Evolutionary conservation across 1,140 invertebrate species (phyloP).

Genomic region (Zaprionus tsacasi): DNA sequence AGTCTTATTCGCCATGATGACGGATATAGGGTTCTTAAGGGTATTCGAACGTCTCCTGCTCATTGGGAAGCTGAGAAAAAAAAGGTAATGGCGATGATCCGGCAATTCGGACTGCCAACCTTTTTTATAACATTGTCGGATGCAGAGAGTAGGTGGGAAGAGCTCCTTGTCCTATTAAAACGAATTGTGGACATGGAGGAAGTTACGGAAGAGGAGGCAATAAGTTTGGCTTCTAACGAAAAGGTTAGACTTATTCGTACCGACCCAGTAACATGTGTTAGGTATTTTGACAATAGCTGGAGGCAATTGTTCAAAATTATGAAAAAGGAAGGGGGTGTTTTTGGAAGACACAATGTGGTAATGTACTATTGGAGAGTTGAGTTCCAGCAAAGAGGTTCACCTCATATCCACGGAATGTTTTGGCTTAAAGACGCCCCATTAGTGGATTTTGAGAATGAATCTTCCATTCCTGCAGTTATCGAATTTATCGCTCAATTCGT

Average conservation of each 20-base stretch:
- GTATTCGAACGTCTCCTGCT: constrained; percentile 18
- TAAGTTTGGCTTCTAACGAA: too few relatives aligned
- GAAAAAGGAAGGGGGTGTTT: too few relatives aligned
- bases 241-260: too few relatives aligned
- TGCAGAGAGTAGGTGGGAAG: not conserved
- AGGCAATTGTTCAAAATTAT: too few relatives aligned
- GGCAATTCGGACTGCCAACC: constrained; percentile 15
- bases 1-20: not conserved
- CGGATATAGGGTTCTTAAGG: constrained; percentile 1
- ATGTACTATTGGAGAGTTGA: not conserved
- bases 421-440: not conserved
- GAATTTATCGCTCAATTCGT: constrained; percentile 1
- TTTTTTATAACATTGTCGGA: constrained; percentile 1
- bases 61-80: constrained; percentile 33
- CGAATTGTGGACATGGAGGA: not conserved
- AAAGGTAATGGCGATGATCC: constrained; percentile 17
- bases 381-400: not conserved
- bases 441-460: constrained; percentile 10
- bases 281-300: too few relatives aligned
- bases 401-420: not conserved
- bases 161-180: too few relatives aligned
- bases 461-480: not conserved
- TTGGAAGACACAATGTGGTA: not conserved
- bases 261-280: too few relatives aligned
- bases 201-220: not conserved